Base-by-base conservation (phyloP, 2,113 vertebrate genomes). In the Fregata magnificens region DNA sequence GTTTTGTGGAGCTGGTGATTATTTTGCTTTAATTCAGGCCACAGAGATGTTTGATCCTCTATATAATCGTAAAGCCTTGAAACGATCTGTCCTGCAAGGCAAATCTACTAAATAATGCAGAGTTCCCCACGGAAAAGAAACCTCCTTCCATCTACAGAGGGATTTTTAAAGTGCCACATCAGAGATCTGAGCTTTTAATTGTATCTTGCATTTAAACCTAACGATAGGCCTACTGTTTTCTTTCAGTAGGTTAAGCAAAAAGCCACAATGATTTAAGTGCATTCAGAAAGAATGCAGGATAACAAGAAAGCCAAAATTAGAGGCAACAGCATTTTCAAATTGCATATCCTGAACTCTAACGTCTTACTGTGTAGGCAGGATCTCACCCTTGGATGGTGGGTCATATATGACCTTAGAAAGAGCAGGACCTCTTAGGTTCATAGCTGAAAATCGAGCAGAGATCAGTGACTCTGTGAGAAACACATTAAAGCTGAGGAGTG, bases 71-170 rank as follows among this genome's bases (percentile, higher is more conserved):
- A 94, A 94, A 95, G 77, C 65, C 86, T 91, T 95, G 86, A 87
- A 95, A 97, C 0, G 0, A 93, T 95, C 91, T 89, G 95, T 97
- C 96, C 96, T 97, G 91, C 86, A 97, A 95, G 94, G 96, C 89
- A 95, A 97, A 95, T 91, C 92, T 92, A 95, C 73, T 96, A 96
- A 96, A 97, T 95, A 96, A 97, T 95, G 86, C 83, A 95, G 29
- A 86, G 83, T 40, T 95, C 97, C 73, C 94, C 92, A 76, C 11
- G 73, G 94, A 94, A 90, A 94, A 92, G 72, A 94, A 94, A 76
- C 36, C 83, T 92, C 50, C 56, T 84, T 96, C 96, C 96, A 82
- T 87, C 83, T 97, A 88, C 26, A 69, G 86, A 86, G 52, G 65
- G 91, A 82, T 84, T 97, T 91, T 92, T 94, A 58, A 91, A 95